Conservation (phyloP, 2,888 invertebrate genomes). For the Apodemia mormo region DNA sequence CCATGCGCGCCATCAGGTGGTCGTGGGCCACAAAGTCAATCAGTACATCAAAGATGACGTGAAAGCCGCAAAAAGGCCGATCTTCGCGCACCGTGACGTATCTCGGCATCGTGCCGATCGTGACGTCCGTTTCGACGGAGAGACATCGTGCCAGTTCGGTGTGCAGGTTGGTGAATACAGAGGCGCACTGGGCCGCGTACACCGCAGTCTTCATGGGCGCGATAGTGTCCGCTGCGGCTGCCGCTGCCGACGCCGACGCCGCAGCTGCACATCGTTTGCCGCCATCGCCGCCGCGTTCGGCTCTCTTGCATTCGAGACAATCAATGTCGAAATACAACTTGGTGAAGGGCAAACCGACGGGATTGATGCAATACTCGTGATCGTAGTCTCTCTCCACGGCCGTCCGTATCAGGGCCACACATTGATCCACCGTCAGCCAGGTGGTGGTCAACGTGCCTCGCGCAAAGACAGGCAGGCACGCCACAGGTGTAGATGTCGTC, state of each 20-base stretch:
- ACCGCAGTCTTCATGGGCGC: conserved; percentile 18
- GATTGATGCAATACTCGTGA: no score
- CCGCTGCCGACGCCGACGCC: conserved; percentile 6
- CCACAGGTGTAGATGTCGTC: no score
- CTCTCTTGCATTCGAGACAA: conserved; percentile 14
- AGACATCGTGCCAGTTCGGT: conserved; percentile 22
- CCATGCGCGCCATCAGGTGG: conserved; percentile 19
- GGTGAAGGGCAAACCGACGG: no score
- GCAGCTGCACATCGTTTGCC: conserved; percentile 8
- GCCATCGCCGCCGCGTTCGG: conserved; percentile 16
- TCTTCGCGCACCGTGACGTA: conserved; percentile 23
- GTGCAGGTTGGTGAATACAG: conserved; percentile 21
- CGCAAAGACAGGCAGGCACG: no score
- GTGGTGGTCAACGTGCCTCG: no score
- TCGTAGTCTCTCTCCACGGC: no score
- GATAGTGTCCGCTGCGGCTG: conserved; percentile 1
- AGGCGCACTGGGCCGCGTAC: conserved; percentile 19
- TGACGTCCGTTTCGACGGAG: conserved; percentile 20
- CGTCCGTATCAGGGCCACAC: no score
- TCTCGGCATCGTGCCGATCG: conserved; percentile 17
- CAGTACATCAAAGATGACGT: conserved; percentile 21
- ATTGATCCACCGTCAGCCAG: no score
- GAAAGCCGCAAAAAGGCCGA: conserved; percentile 21
- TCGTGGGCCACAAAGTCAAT: conserved; percentile 22
- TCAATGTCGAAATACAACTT: no score